Evolutionary conservation across 2,113 vertebrate species (phyloP).

Genomic region (Peromyscus polionotus): DNA sequence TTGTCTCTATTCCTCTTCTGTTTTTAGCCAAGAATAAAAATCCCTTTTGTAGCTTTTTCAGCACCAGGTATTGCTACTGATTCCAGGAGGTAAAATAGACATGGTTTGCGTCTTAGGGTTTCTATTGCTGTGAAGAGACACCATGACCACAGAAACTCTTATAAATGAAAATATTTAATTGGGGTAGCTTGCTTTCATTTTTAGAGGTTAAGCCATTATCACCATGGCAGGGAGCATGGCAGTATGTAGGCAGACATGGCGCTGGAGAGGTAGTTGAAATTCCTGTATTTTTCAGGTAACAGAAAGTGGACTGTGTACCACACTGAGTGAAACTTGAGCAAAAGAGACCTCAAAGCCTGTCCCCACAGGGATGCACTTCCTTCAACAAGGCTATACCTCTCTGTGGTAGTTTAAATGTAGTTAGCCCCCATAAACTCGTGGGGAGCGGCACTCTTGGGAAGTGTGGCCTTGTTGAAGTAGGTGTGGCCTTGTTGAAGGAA

Average conservation of each 20-base stretch:
- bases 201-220: too few relatives aligned
- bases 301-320: not conserved
- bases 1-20: not conserved
- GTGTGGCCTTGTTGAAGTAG: not conserved
- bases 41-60: not conserved
- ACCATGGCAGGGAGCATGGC: too few relatives aligned
- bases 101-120: not conserved
- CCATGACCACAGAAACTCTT: too few relatives aligned
- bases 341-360: too few relatives aligned
- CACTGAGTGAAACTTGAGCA: too few relatives aligned
- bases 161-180: too few relatives aligned
- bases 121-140: too few relatives aligned
- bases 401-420: not conserved
- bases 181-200: too few relatives aligned
- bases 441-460: not conserved
- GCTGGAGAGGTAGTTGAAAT: not conserved
- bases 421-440: not conserved
- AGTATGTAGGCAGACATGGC: not conserved
- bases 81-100: not conserved
- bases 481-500: not conserved
- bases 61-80: not conserved
- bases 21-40: not conserved
- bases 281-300: not conserved
- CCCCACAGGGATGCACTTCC: too few relatives aligned
- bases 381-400: not conserved